These are phyloP conservation scores for Gymnopithys bicolor DNA, from an alignment of 2,797 vertebrate species.

Conservation along the genomic window DNA sequence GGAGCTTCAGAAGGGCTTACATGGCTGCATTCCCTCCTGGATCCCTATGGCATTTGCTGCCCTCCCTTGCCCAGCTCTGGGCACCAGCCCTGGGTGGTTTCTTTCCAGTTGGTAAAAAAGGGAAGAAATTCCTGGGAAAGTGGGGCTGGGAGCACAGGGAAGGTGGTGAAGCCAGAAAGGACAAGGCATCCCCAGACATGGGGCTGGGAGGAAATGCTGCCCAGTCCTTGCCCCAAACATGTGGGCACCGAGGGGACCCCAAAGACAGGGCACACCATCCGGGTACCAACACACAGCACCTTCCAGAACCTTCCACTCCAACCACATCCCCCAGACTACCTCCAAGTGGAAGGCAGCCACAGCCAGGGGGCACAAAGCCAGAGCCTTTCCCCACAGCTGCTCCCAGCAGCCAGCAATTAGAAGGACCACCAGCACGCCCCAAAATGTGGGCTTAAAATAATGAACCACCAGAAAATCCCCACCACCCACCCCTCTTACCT, in stretches of 20 bases:
- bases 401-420: neutral
- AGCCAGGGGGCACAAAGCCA: neutral
- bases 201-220: neutral
- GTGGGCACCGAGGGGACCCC: no score
- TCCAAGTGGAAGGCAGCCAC: accelerated
- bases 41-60: neutral
- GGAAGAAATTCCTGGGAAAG: neutral
- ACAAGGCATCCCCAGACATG: accelerated
- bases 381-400: neutral
- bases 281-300: neutral
- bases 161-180: neutral
- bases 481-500: neutral
- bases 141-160: neutral
- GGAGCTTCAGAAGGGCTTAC: neutral
- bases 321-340: neutral
- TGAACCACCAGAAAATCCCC: accelerated
- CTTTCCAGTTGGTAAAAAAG: no score
- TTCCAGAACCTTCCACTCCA: neutral
- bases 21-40: neutral
- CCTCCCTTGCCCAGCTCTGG: neutral
- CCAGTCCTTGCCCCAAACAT: neutral
- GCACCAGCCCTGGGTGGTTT: neutral
- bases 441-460: accelerated
- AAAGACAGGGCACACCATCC: neutral
- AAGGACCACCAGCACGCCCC: neutral